Conservation (phyloP, 2,113 vertebrate genomes). For the Polypterus bichir region DNA sequence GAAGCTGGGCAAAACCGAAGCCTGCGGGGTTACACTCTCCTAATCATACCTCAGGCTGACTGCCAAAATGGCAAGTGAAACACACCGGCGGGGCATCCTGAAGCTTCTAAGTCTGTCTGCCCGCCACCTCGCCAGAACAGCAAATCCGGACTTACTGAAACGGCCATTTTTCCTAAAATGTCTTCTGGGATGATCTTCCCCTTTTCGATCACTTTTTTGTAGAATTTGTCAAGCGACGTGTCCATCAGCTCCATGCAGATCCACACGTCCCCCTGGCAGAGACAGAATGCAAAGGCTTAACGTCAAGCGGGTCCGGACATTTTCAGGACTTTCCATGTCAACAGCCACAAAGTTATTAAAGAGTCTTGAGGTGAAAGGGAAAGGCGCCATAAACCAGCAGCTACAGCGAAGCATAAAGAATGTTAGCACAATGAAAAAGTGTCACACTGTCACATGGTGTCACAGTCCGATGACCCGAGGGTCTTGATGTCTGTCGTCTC, state of each 20-base stretch:
- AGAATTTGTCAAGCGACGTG: conserved; percentile 63
- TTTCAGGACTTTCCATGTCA: not conserved
- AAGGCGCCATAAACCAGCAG: not conserved
- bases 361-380: not conserved
- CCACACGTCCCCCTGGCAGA: conserved; percentile 55
- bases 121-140: too few species aligned
- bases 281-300: not conserved
- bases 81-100: too few species aligned
- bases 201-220: conserved; percentile 62
- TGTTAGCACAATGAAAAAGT: too few species aligned
- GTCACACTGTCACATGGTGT: too few species aligned
- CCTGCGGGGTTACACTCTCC: too few species aligned
- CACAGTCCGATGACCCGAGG: too few species aligned
- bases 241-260: conserved; percentile 72
- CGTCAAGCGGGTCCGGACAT: not conserved
- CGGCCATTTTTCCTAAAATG: conserved; percentile 57
- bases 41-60: too few species aligned
- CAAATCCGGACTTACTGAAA: conserved; percentile 47
- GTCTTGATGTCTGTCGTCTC: too few species aligned
- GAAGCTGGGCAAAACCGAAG: too few species aligned
- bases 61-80: too few species aligned
- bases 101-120: too few species aligned
- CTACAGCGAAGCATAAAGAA: too few species aligned
- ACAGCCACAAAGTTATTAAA: not conserved
- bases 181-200: conserved; percentile 58